phyloP scores from a whole-genome alignment of 2,888 invertebrate species.

The Papilio gigon region DNA sequence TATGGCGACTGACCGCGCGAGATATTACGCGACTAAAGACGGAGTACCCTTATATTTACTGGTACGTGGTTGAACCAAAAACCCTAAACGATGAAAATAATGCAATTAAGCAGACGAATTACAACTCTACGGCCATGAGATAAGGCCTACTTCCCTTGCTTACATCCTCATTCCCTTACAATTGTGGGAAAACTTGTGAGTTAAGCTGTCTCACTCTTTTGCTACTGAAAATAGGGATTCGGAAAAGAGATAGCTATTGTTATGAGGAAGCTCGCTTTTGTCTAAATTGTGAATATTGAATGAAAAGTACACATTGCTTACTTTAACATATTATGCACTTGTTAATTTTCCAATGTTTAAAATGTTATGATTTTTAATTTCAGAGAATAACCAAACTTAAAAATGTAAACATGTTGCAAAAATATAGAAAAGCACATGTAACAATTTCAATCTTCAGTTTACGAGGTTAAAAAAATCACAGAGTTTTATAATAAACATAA shows the following conservation, averaged over 20 bases:
- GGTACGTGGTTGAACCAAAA: slow-evolving; percentile 52
- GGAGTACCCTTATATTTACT: slow-evolving; percentile 52
- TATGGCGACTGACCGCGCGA: slow-evolving; percentile 48
- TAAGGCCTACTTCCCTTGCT: slow-evolving; percentile 42
- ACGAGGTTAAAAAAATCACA: too few relatives aligned
- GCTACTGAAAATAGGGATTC: background rate
- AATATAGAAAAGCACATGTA: background rate
- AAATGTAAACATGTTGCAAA: background rate
- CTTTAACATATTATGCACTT: slow-evolving; percentile 18
- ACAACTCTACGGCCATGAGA: slow-evolving; percentile 46
- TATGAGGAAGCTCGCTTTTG: slow-evolving; percentile 7
- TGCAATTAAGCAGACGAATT: slow-evolving; percentile 49
- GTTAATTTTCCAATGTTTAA: background rate
- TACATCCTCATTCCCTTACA: slow-evolving; percentile 42
- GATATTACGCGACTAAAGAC: slow-evolving; percentile 58
- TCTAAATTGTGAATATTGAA: slow-evolving; percentile 25
- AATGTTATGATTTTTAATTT: background rate
- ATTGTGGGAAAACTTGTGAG: background rate
- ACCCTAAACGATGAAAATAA: slow-evolving; percentile 64
- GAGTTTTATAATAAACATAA: too few relatives aligned
- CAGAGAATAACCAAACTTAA: background rate
- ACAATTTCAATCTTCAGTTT: too few relatives aligned
- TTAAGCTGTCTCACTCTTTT: slow-evolving; percentile 28
- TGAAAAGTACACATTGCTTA: slow-evolving; percentile 5
- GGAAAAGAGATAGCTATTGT: slow-evolving; percentile 8